Evolutionary conservation across 2,113 vertebrate species (phyloP).

Genomic region (Ailuropoda melanoleuca): DNA sequence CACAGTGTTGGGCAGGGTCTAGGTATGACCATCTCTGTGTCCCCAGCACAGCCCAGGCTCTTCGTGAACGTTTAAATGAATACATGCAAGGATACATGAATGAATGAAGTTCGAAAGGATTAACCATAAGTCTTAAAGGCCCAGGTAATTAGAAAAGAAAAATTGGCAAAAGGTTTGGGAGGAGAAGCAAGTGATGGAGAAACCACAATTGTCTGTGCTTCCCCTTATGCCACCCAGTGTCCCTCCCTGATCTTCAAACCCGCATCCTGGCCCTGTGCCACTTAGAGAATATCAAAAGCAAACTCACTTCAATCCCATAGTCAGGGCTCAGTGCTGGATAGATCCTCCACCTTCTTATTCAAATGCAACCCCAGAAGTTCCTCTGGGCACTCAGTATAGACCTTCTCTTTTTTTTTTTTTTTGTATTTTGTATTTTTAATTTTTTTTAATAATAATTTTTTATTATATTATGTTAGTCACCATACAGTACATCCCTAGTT

Average conservation of each 20-base stretch:
- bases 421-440: too few relatives aligned
- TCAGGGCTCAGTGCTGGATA: neutral
- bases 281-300: neutral
- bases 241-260: neutral
- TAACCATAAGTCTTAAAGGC: neutral
- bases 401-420: neutral
- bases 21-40: neutral
- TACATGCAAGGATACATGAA: neutral
- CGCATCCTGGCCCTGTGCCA: too few relatives aligned
- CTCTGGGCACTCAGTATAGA: neutral
- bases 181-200: neutral
- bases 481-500: too few relatives aligned
- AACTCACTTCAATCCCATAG: neutral
- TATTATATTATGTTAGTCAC: too few relatives aligned
- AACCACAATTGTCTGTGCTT: neutral
- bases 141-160: neutral
- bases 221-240: neutral
- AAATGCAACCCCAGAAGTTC: neutral
- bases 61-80: neutral
- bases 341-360: neutral
- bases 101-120: neutral
- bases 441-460: too few relatives aligned
- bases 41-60: neutral
- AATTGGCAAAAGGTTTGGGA: neutral
- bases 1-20: neutral